A percentile compares a stretch with the other conserved stretches of the same genome.
These are phyloP conservation scores for Lomographa bimaculata DNA, from an alignment of 2,888 invertebrate genomes.

Conservation along the genomic window DNA sequence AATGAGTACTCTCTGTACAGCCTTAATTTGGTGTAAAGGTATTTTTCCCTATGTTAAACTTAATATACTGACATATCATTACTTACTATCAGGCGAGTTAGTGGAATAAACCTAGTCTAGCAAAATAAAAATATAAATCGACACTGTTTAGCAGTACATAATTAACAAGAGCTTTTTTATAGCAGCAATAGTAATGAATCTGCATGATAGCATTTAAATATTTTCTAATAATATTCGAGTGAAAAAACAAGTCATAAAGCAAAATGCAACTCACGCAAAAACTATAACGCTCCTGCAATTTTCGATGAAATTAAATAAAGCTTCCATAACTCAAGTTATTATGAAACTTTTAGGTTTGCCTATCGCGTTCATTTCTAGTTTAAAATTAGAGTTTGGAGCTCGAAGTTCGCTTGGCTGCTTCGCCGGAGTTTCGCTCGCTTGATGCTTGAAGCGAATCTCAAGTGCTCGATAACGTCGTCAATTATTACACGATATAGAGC, in stretches of 20 bases:
- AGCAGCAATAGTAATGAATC: too few relatives aligned
- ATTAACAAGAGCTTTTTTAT: too few relatives aligned
- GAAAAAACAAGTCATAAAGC: constrained; percentile 11
- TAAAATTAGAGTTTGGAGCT: constrained; percentile 68
- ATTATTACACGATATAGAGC: constrained; percentile 55
- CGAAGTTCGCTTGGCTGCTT: constrained; percentile 51
- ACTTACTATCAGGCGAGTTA: too few relatives aligned
- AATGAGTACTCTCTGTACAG: too few relatives aligned
- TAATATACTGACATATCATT: too few relatives aligned
- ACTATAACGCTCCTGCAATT: constrained; percentile 12
- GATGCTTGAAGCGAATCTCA: constrained; percentile 44
- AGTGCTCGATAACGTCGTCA: constrained; percentile 72
- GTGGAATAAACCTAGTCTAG: too few relatives aligned
- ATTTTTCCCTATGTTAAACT: too few relatives aligned
- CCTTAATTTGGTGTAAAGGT: too few relatives aligned
- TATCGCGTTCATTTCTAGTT: constrained; percentile 60
- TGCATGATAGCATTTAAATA: too few relatives aligned
- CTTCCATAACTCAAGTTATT: constrained; percentile 48
- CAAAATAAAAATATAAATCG: too few relatives aligned
- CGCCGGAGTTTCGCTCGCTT: constrained; percentile 34
- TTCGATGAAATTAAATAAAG: constrained; percentile 34
- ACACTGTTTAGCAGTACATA: too few relatives aligned
- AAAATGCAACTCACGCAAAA: constrained; percentile 7
- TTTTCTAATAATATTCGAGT: too few relatives aligned
- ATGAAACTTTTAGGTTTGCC: constrained; percentile 59